Evolutionary conservation across 2,888 invertebrate species (phyloP).

Genomic region (Resseliella maxima): DNA sequence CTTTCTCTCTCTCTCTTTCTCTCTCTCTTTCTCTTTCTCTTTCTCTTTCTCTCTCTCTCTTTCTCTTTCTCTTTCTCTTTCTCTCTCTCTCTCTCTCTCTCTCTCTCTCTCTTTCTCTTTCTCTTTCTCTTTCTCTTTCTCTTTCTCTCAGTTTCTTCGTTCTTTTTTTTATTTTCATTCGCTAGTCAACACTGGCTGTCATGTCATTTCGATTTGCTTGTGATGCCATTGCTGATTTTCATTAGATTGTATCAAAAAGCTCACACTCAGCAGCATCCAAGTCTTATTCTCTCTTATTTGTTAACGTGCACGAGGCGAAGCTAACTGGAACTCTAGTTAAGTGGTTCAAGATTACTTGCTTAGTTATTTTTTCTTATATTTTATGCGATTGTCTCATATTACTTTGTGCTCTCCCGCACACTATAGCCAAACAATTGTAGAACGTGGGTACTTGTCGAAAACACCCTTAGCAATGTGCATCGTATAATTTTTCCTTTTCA

Average conservation of each 20-base stretch:
- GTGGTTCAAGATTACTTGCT: slow-evolving; percentile 27
- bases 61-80: neutral
- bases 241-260: slow-evolving; percentile 21
- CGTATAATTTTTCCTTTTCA: neutral
- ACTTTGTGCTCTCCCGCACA: neutral
- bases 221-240: neutral
- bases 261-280: neutral
- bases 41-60: neutral
- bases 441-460: slow-evolving; percentile 19
- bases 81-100: no score
- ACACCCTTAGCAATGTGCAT: neutral
- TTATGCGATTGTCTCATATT: neutral
- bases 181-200: neutral
- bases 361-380: neutral
- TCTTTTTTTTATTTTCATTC: no score
- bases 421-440: neutral
- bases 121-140: no score
- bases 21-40: neutral
- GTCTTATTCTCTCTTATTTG: no score
- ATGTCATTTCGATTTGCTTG: neutral
- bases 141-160: no score
- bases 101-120: no score
- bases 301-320: no score
- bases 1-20: no score
- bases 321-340: neutral